phyloP scores from a whole-genome alignment of 2,113 vertebrate species.

The Numida meleagris region DNA sequence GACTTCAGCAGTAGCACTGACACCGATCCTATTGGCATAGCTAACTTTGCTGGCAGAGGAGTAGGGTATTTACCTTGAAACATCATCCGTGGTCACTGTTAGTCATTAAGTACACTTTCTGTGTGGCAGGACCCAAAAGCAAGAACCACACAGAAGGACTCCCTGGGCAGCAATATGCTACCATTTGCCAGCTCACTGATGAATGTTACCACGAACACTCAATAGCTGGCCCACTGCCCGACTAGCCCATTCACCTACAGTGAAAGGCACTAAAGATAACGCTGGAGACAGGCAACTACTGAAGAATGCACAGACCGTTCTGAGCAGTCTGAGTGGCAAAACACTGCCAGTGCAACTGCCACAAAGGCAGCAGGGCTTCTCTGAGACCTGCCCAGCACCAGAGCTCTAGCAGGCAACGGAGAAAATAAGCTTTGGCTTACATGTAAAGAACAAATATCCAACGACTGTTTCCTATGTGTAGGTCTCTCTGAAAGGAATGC shows the following conservation, averaged over 20 bases:
- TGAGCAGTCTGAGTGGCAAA: background rate
- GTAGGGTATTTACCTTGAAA: conserved; percentile 8
- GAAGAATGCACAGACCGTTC: background rate
- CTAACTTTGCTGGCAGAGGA: background rate
- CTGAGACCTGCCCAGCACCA: background rate
- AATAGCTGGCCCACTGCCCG: conserved; percentile 22
- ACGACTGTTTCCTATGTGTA: background rate
- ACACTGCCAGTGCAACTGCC: background rate
- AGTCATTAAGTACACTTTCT: background rate
- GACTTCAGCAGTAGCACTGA: background rate
- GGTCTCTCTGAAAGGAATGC: no score
- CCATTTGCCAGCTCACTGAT: background rate
- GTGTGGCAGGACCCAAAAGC: background rate
- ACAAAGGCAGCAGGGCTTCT: accelerated
- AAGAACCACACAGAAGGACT: background rate
- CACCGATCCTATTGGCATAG: background rate
- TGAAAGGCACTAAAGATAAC: background rate
- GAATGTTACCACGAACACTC: background rate
- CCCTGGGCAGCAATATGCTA: background rate
- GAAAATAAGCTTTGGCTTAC: background rate
- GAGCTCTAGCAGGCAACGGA: background rate
- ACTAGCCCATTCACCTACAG: background rate
- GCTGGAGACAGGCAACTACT: background rate
- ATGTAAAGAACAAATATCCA: background rate
- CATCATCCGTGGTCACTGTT: background rate